Evolutionary conservation across 2,113 vertebrate genomes (phyloP).

Genomic region (Brachyhypopomus gauderio): DNA sequence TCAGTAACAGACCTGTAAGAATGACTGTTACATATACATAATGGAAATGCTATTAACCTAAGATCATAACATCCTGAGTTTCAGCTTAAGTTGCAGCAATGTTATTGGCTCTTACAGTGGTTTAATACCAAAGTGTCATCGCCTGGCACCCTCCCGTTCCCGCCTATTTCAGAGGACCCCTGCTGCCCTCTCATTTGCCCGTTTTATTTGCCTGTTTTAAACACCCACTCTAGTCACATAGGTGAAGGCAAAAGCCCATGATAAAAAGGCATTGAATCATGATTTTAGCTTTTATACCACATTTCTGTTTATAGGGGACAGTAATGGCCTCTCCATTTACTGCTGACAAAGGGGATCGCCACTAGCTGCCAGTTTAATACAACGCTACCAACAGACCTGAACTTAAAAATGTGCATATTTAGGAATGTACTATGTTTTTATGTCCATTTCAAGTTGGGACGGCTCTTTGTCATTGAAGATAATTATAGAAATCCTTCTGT

Average conservation of each 20-base stretch:
- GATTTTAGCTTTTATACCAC: slow-evolving; percentile 39
- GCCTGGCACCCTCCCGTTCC: slow-evolving; percentile 27
- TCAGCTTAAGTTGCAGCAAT: not conserved
- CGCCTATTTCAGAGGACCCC: slow-evolving; percentile 36
- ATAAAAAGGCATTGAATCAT: slow-evolving; percentile 23
- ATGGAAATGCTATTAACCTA: slow-evolving; percentile 40
- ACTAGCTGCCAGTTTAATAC: slow-evolving; percentile 7
- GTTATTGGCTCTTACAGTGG: slow-evolving; percentile 7
- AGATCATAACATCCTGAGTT: slow-evolving; percentile 15
- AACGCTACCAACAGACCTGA: not conserved
- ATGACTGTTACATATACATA: not conserved
- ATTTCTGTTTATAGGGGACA: slow-evolving; percentile 32
- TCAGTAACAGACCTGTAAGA: not conserved
- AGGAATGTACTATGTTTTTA: not conserved
- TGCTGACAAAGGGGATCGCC: slow-evolving; percentile 42
- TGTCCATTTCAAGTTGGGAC: not conserved
- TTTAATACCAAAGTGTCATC: slow-evolving; percentile 20
- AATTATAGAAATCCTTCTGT: not conserved
- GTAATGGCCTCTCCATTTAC: slow-evolving; percentile 46
- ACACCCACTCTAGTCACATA: slow-evolving; percentile 43
- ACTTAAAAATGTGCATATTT: slow-evolving; percentile 2
- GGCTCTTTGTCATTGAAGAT: not conserved
- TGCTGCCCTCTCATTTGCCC: slow-evolving; percentile 45
- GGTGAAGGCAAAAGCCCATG: slow-evolving; percentile 16
- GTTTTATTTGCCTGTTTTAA: slow-evolving; percentile 46